phyloP scores from a whole-genome alignment of 1,140 invertebrate species.

The Zophobas morio region DNA sequence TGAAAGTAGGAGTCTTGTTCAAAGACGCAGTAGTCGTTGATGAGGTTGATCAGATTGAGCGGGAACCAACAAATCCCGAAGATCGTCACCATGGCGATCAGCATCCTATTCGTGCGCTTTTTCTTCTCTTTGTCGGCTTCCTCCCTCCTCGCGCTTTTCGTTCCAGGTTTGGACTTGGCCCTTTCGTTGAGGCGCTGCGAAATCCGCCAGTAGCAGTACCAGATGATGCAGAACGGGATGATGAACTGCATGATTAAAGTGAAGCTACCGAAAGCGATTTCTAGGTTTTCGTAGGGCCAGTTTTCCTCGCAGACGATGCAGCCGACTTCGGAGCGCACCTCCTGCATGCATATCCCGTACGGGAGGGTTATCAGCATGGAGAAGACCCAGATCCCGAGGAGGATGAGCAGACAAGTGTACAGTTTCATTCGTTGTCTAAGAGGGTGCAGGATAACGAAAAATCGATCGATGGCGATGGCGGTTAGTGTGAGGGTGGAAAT shows the following conservation, averaged over 20 bases:
- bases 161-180: slow-evolving; percentile 82
- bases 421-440: slow-evolving; percentile 93
- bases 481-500: slow-evolving; percentile 95
- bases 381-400: slow-evolving; percentile 90
- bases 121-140: slow-evolving; percentile 81
- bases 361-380: slow-evolving; percentile 89
- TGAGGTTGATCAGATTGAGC: slow-evolving; percentile 90
- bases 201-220: slow-evolving; percentile 92
- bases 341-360: slow-evolving; percentile 88
- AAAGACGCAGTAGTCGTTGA: slow-evolving; percentile 83
- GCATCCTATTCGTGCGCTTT: slow-evolving; percentile 90
- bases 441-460: slow-evolving; percentile 96
- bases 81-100: slow-evolving; percentile 95
- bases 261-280: slow-evolving; percentile 85
- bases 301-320: slow-evolving; percentile 84
- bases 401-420: slow-evolving; percentile 83
- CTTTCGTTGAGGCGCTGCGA: slow-evolving; percentile 87
- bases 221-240: slow-evolving; percentile 94
- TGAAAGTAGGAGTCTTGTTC: slow-evolving; percentile 83
- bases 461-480: slow-evolving; percentile 96
- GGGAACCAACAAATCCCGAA: slow-evolving; percentile 96
- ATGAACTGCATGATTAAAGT: slow-evolving; percentile 93
- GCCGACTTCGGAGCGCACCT: slow-evolving; percentile 54
- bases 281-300: slow-evolving; percentile 84
- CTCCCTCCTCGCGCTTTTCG: slow-evolving; percentile 81